Evolutionary conservation across 2,113 vertebrate species (phyloP).

Genomic region (Heterotis niloticus): DNA sequence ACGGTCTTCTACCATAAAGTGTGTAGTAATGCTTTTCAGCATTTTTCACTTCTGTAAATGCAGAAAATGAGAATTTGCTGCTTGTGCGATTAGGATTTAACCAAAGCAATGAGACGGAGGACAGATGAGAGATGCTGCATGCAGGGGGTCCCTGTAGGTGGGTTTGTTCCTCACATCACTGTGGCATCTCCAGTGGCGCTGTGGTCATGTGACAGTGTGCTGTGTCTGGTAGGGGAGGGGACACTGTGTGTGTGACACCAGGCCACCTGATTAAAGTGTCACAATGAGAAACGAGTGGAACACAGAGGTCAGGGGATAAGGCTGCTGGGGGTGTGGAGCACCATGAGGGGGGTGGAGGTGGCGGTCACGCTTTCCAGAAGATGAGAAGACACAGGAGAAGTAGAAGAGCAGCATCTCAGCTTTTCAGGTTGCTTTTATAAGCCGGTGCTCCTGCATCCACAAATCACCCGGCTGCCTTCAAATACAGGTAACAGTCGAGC

Average conservation of each 20-base stretch:
- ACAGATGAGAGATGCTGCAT: background rate
- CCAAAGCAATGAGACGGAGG: background rate
- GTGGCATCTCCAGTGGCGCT: background rate
- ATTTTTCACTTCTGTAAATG: too few species aligned
- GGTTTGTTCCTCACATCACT: background rate
- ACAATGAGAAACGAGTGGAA: constrained; percentile 40
- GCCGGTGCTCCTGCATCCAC: too few species aligned
- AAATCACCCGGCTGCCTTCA: too few species aligned
- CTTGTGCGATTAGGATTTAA: background rate
- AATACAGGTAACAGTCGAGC: too few species aligned
- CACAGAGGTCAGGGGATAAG: constrained; percentile 35
- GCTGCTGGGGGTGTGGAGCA: background rate
- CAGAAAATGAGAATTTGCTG: background rate
- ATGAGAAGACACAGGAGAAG: too few species aligned
- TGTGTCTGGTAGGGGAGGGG: background rate
- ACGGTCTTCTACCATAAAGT: too few species aligned
- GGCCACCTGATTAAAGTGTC: constrained; percentile 50
- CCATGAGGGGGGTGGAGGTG: background rate
- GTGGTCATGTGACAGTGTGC: background rate
- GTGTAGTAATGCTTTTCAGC: too few species aligned
- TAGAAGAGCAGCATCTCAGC: background rate
- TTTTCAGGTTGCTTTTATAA: background rate
- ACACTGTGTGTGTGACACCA: constrained; percentile 16
- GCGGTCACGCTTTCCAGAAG: background rate
- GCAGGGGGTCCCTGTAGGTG: background rate